Evolutionary conservation across 1,140 invertebrate genomes (phyloP), one percentile per base, ranked within the genome.

Genomic region (Aleiodes sp.): DNA sequence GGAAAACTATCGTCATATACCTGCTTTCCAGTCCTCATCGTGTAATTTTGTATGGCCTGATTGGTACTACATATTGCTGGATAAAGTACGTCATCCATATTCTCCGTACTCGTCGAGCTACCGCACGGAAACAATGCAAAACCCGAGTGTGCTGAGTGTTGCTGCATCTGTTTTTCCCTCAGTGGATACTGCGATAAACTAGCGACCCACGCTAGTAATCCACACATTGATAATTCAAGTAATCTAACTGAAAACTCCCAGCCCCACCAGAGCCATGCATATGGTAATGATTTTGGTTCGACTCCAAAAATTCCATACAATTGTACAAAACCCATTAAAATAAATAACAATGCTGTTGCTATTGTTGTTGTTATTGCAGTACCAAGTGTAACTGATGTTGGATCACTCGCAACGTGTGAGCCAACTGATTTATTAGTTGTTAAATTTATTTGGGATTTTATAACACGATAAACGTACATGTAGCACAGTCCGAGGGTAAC

Each of bases 341-440:
- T 88, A 79, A 95, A 95, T 9, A 96, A 82, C 63, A 96, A 84
- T 0, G 95, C 93, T 0, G 93, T 93, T 0, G 94, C 92, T 63
- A 97, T 90, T 9, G 94, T 96, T 31, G 96, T 93, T 68, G 94
- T 93, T 29, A 96, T 94, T 1, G 94, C 94, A 72, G 93, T 91
- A 46, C 91, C 79, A 4, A 86, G 79, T n/a, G 86, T 84, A 12
- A 86, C 73, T 0, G 82, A 79, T 1, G 81, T 80, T 3, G 86
- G 85, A 63, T 88, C 84, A 10, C 82, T 79, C 37, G 80, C 84
- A 0, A 82, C 77, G 43, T 84, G 82, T 59, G 70, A 80, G 1
- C 76, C 79, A 0, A 81, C 76, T 2, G 83, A 78, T 28, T 84
- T 84, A 37, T 81, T 84, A 19, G 67, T 80, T 0, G 74, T 77